phyloP scores from a whole-genome alignment of 2,888 invertebrate species.

The Thymelicus lineola region DNA sequence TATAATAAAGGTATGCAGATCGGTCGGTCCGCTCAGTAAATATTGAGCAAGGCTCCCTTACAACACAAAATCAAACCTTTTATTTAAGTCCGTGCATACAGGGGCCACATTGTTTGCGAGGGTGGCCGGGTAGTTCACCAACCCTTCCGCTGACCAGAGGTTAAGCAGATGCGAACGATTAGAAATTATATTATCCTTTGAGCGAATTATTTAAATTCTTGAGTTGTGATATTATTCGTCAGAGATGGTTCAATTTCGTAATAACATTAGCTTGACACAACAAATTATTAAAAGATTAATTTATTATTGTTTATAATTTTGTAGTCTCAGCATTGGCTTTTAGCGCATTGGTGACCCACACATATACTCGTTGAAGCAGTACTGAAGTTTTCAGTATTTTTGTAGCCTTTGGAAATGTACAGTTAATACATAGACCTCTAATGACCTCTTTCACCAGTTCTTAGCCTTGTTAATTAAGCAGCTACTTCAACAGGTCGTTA shows the following conservation, averaged over 20 bases:
- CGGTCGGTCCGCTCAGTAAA: constrained; percentile 71
- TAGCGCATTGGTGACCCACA: too few relatives aligned
- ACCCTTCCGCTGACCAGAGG: constrained; percentile 80
- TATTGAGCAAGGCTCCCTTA: constrained; percentile 78
- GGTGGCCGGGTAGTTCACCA: constrained; percentile 77
- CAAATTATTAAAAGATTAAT: too few relatives aligned
- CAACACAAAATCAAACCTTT: constrained; percentile 85
- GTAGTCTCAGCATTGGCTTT: too few relatives aligned
- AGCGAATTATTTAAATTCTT: constrained; percentile 50
- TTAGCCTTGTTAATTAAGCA: too few relatives aligned
- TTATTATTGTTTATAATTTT: too few relatives aligned
- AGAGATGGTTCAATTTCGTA: neutral
- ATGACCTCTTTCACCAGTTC: too few relatives aligned
- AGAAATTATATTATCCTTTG: constrained; percentile 60
- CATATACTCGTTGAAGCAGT: too few relatives aligned
- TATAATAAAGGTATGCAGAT: constrained; percentile 78
- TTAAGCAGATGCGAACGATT: constrained; percentile 64
- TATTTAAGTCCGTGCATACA: constrained; percentile 81
- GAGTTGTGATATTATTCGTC: neutral
- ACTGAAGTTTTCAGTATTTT: too few relatives aligned
- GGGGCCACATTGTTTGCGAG: constrained; percentile 70
- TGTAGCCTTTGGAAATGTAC: too few relatives aligned
- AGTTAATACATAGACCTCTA: too few relatives aligned
- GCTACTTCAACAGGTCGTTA: too few relatives aligned
- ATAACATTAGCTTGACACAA: too few relatives aligned